Percentiles rank a stretch among this genome's conserved stretches.
Conservation (phyloP, 2,797 vertebrate genomes). For the Melanotaenia nigrans region DNA sequence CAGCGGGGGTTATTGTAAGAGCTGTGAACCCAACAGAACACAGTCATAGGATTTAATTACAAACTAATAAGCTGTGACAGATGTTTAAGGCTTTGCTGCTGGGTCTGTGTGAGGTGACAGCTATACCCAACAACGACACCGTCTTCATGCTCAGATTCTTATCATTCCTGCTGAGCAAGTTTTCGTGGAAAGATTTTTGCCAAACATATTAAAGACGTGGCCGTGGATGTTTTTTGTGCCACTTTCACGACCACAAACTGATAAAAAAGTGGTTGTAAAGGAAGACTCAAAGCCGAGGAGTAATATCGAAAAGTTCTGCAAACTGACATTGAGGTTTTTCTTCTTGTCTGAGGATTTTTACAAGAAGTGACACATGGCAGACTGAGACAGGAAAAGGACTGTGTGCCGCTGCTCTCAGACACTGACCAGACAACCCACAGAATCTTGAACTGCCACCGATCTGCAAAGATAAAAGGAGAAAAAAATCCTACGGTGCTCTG, state of each 20-base stretch:
- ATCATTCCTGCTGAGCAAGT: slow-evolving; percentile 69
- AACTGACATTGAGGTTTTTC: slow-evolving; percentile 62
- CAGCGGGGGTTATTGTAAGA: slow-evolving; percentile 48
- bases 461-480: slow-evolving; percentile 52
- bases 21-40: slow-evolving; percentile 22
- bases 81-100: slow-evolving; percentile 48
- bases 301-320: slow-evolving; percentile 68
- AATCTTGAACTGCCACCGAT: slow-evolving; percentile 63
- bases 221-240: slow-evolving; percentile 25
- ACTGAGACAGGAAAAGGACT: slow-evolving; percentile 75
- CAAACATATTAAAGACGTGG: slow-evolving; percentile 7
- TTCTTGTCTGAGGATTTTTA: slow-evolving; percentile 71
- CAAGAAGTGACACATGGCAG: slow-evolving; percentile 77
- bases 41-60: slow-evolving; percentile 56
- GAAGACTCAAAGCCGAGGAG: slow-evolving; percentile 28
- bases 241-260: slow-evolving; percentile 45
- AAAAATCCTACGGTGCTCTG: slow-evolving; percentile 37
- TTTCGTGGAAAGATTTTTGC: slow-evolving; percentile 37
- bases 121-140: neutral
- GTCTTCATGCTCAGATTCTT: slow-evolving; percentile 49
- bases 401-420: slow-evolving; percentile 56
- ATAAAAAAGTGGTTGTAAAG: slow-evolving; percentile 12
- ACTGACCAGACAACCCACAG: slow-evolving; percentile 80
- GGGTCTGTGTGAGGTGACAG: slow-evolving; percentile 48
- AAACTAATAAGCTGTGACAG: slow-evolving; percentile 57